Base-by-base conservation (phyloP, 2,113 vertebrate species). In the Myrmecophaga tridactyla region DNA sequence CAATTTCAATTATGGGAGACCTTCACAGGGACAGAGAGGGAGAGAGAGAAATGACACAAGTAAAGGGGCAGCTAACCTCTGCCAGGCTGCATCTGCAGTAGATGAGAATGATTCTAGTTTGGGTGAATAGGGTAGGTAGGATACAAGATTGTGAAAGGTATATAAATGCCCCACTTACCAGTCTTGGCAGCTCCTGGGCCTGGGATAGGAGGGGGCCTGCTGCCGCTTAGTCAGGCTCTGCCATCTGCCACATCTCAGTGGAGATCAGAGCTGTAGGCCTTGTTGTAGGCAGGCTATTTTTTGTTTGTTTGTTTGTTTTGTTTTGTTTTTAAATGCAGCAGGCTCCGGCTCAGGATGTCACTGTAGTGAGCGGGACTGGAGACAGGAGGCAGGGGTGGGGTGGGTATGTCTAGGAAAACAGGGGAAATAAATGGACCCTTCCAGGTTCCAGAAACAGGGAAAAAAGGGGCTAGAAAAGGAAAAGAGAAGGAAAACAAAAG, bases 211-310 rank as follows among this genome's bases (percentile, higher is more conserved):
- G 93, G 93, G 96, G 84, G 31, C 81, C 86, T 78, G 53, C 95
- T 88, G 95, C 94, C 27, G 51, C 97, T 96, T 93, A 65, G 91
- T 88, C 92, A 89, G 96, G 82, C 93, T 92, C 88, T 83, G 93
- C 98, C 98, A 98, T 98, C 98, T 98, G 98, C 96, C 97, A 95
- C 87, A 70, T 77, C 96, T 77, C 94, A 72, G 60, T 0, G 36
- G 97, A 94, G 97, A 97, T 41, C 92, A 86, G 96, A 96, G 80
- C 90, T 67, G 92, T 87, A 91, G 94, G 96, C 94, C 85, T 93
- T 8, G 14, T 27, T 65, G 92, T 90, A 60, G 87, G 84, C 94
- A 82, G 93, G 34, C 7, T 9, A 34, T 87, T 25, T 77, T 53
- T 82, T 58, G n/a, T n/a, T n/a, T n/a, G n/a, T n/a, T n/a, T n/a